phyloP scores from a whole-genome alignment of 2,113 vertebrate genomes.

The Agelaius tricolor region DNA sequence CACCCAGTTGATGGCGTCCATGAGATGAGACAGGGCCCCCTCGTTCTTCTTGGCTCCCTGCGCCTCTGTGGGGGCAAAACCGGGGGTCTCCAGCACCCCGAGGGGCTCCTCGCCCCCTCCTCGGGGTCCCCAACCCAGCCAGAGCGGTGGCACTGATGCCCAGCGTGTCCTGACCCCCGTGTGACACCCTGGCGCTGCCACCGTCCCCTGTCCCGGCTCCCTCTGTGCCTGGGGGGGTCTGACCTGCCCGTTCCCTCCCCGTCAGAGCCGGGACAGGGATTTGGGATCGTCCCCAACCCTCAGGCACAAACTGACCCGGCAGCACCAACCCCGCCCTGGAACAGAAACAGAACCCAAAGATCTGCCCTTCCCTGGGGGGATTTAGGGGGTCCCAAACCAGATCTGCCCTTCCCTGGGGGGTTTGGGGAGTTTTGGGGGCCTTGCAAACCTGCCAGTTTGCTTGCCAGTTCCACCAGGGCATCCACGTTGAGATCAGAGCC shows the following conservation, averaged over 20 bases:
- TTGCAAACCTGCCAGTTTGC: neutral
- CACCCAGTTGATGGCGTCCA: accelerated
- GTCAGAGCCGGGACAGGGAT: neutral
- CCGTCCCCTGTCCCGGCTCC: neutral
- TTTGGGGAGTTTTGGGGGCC: too few relatives aligned
- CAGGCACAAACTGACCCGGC: too few relatives aligned
- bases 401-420: too few relatives aligned
- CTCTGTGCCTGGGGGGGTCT: neutral
- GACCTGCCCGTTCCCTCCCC: accelerated
- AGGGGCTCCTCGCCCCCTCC: neutral
- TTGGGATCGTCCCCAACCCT: neutral
- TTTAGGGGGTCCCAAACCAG: neutral
- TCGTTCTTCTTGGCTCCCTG: accelerated
- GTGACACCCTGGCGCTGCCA: accelerated
- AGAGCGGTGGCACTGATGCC: accelerated
- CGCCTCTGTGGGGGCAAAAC: accelerated
- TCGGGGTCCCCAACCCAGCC: accelerated
- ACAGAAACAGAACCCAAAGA: neutral
- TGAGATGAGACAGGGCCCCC: accelerated
- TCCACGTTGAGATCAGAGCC: accelerated
- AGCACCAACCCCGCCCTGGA: neutral
- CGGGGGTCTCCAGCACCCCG: too few relatives aligned
- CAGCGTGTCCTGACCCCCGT: accelerated
- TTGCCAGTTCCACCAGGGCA: neutral
- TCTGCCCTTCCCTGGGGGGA: too few relatives aligned